phyloP scores from a whole-genome alignment of 2,797 vertebrate species.

The Lagodon rhomboides region DNA sequence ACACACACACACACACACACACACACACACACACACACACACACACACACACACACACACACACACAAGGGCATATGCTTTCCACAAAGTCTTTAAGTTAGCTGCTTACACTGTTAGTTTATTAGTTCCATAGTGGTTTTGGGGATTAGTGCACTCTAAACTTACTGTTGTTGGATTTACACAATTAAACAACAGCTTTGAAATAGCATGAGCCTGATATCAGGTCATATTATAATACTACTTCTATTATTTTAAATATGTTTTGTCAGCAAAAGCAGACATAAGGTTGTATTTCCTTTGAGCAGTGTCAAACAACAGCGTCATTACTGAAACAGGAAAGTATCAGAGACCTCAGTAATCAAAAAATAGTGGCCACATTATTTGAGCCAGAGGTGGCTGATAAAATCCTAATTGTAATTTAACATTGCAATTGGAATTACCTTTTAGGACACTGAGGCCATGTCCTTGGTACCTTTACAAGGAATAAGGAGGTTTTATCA shows the following conservation, averaged over 20 bases:
- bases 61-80: constrained; percentile 23
- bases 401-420: background rate
- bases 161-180: constrained; percentile 33
- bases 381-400: background rate
- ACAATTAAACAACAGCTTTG: constrained; percentile 32
- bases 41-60: constrained; percentile 24
- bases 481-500: background rate
- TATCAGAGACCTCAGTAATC: background rate
- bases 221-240: background rate
- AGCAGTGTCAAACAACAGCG: background rate
- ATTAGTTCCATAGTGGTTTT: constrained; percentile 31
- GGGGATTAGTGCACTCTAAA: constrained; percentile 25
- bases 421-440: background rate
- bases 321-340: constrained; percentile 8
- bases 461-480: background rate
- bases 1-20: constrained; percentile 11
- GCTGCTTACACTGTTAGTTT: constrained; percentile 25
- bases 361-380: background rate
- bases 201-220: background rate
- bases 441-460: background rate
- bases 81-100: constrained; percentile 47
- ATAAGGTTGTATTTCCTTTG: background rate
- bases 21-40: constrained; percentile 27
- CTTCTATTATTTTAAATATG: background rate
- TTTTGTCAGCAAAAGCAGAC: background rate